phyloP scores from a whole-genome alignment of 92 coral and sea anemone species.

The Parazoanthus atlanticus region DNA sequence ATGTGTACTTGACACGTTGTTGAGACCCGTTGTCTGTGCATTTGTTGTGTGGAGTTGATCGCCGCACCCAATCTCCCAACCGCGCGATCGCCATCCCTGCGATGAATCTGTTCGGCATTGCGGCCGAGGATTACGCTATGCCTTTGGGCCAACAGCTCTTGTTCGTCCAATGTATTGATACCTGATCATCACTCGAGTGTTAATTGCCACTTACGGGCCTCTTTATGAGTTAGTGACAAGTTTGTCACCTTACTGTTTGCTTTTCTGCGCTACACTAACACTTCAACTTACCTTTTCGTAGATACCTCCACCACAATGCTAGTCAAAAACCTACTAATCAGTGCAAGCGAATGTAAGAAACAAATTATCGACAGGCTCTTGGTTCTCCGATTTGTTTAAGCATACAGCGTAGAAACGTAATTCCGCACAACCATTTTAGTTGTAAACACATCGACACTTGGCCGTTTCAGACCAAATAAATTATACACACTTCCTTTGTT shows the following conservation, averaged over 20 bases:
- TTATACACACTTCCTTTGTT: slow-evolving; percentile 22
- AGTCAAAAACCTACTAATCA: background rate
- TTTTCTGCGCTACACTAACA: background rate
- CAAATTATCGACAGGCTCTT: background rate
- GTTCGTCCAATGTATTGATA: slow-evolving; percentile 37
- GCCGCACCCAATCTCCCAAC: slow-evolving; percentile 45
- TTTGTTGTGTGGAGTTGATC: slow-evolving; percentile 9
- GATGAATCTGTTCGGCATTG: slow-evolving; percentile 27
- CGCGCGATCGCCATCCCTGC: slow-evolving; percentile 12
- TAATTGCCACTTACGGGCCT: slow-evolving; percentile 50
- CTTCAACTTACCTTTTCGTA: slow-evolving; percentile 13
- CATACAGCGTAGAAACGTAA: background rate
- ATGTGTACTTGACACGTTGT: slow-evolving; percentile 34
- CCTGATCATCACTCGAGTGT: slow-evolving; percentile 51
- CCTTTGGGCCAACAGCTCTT: slow-evolving; percentile 47
- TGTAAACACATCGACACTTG: slow-evolving; percentile 27
- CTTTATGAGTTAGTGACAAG: slow-evolving; percentile 50
- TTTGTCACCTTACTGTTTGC: slow-evolving; percentile 40
- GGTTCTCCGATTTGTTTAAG: slow-evolving; percentile 2
- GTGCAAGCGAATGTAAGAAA: slow-evolving; percentile 1
- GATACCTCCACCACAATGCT: background rate
- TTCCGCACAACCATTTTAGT: slow-evolving; percentile 18
- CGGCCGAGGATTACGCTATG: slow-evolving; percentile 38
- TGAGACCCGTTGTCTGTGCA: slow-evolving; percentile 33
- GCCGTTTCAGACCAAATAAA: slow-evolving; percentile 7